Percentiles rank a stretch among this genome's conserved stretches.
phyloP scores from a whole-genome alignment of 2,113 vertebrate genomes.

The Patagioenas fasciata region DNA sequence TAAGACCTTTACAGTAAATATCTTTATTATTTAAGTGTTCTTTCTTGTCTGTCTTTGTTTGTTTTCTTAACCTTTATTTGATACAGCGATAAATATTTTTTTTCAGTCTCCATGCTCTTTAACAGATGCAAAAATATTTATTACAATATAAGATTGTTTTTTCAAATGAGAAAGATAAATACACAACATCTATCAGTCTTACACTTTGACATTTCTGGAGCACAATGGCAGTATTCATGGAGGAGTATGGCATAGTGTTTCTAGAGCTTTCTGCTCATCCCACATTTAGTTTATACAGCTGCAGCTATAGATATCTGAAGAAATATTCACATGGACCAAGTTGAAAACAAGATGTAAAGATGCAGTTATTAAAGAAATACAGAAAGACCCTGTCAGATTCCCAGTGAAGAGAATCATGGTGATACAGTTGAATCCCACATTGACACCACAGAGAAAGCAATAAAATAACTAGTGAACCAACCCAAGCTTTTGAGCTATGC shows the following conservation, averaged over 20 bases:
- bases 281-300: slow-evolving; percentile 4
- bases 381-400: neutral
- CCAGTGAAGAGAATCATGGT: neutral
- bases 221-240: slow-evolving; percentile 17
- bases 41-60: neutral
- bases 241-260: neutral
- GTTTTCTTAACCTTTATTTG: neutral
- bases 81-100: neutral
- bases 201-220: neutral
- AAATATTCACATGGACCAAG: neutral
- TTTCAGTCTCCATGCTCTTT: neutral
- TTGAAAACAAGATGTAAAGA: neutral
- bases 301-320: neutral
- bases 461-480: neutral
- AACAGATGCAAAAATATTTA: neutral
- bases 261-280: neutral
- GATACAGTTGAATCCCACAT: neutral
- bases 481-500: neutral
- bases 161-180: slow-evolving; percentile 25
- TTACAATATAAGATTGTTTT: neutral
- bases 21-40: neutral
- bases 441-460: neutral
- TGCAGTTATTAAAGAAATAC: neutral
- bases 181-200: neutral
- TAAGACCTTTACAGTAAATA: neutral